Conservation (phyloP, 2,113 vertebrate species). For the Cercopithecus mona region DNA sequence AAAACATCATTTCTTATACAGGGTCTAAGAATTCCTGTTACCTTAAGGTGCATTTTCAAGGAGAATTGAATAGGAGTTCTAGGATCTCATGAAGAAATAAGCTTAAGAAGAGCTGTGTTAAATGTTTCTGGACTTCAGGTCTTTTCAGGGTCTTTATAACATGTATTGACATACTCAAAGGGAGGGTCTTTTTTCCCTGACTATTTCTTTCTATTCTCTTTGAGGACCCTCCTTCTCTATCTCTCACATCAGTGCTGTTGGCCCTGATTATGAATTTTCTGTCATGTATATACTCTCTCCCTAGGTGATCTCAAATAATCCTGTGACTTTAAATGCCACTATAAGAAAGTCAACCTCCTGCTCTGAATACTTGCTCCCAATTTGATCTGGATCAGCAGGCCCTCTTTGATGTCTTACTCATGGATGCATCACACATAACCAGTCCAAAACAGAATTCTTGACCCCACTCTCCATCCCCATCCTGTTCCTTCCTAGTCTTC, state of each 20-base stretch:
- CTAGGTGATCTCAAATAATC: background rate
- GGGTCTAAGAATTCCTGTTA: background rate
- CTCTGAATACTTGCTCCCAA: background rate
- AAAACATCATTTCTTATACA: background rate
- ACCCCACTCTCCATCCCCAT: background rate
- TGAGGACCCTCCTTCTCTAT: background rate
- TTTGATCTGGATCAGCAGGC: background rate
- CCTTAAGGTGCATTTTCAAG: background rate
- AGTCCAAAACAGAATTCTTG: background rate
- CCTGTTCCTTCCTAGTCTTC: background rate
- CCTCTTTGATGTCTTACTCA: background rate
- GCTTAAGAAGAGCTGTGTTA: background rate
- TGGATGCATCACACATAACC: background rate
- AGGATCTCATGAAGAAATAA: background rate
- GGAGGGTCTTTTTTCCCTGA: background rate
- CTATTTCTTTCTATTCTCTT: background rate
- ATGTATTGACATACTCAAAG: background rate
- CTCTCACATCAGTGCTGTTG: background rate
- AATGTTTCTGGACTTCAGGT: background rate
- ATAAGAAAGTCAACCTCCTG: background rate
- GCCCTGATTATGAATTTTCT: background rate
- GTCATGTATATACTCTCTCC: background rate
- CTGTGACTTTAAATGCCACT: background rate
- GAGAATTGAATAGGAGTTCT: background rate
- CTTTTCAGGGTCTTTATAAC: background rate